A percentile compares a stretch with the other conserved stretches of the same genome.
Conservation (phyloP, 2,113 vertebrate species). For the Malurus melanocephalus region DNA sequence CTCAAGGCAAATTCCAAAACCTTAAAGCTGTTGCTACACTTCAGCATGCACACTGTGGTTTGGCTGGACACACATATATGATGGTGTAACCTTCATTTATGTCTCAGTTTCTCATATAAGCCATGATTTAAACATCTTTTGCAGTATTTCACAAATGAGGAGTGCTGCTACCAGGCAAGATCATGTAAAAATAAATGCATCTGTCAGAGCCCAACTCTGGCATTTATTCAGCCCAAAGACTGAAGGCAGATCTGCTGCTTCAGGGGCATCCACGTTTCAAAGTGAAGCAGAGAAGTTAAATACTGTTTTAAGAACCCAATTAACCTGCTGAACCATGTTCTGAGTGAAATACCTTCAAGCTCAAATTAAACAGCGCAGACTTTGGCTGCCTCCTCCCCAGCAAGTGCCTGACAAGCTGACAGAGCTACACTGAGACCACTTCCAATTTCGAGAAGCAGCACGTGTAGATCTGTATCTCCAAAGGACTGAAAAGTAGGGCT, state of each 20-base stretch:
- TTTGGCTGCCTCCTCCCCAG: rapidly evolving
- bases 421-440: background rate
- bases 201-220: background rate
- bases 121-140: background rate
- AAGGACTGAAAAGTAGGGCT: background rate
- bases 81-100: rapidly evolving
- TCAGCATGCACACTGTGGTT: background rate
- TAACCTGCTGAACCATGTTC: background rate
- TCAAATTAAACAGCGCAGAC: background rate
- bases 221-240: background rate
- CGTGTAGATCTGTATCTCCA: background rate
- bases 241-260: background rate
- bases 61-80: background rate
- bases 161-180: background rate
- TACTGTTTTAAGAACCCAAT: background rate
- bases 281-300: background rate
- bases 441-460: background rate
- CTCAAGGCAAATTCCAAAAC: background rate
- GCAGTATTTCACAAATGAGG: background rate
- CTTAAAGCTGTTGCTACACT: background rate
- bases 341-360: background rate
- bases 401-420: background rate
- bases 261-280: background rate
- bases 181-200: background rate
- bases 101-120: background rate